phyloP scores from a whole-genome alignment of 2,888 invertebrate genomes.

The Abrostola tripartita region DNA sequence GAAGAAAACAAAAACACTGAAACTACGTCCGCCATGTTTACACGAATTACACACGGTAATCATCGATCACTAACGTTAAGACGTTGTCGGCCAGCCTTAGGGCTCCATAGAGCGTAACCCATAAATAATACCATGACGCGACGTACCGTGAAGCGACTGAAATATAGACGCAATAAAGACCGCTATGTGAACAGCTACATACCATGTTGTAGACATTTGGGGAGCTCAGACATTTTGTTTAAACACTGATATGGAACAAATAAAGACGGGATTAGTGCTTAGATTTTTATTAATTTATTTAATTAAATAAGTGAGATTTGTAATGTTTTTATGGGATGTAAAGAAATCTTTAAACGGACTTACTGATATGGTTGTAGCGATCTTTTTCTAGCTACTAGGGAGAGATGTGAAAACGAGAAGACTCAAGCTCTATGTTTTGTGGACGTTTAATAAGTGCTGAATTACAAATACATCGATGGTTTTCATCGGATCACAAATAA shows the following conservation, averaged over 20 bases:
- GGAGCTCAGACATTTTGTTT: constrained; percentile 10
- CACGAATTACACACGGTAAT: constrained; percentile 54
- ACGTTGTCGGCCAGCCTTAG: constrained; percentile 59
- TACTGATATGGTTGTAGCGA: too few relatives aligned
- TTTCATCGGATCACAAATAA: too few relatives aligned
- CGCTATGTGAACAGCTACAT: constrained; percentile 58
- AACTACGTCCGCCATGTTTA: constrained; percentile 49
- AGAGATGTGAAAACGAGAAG: too few relatives aligned
- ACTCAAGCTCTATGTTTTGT: too few relatives aligned
- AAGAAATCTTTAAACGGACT: too few relatives aligned
- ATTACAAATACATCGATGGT: too few relatives aligned
- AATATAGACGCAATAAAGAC: constrained; percentile 78
- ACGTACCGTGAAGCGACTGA: constrained; percentile 72
- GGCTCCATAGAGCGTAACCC: constrained; percentile 61
- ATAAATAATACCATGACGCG: constrained; percentile 70
- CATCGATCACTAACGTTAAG: constrained; percentile 68
- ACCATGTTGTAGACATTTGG: constrained; percentile 44
- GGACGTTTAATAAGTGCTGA: too few relatives aligned
- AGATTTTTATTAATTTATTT: constrained; percentile 21
- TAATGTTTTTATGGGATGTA: too few relatives aligned
- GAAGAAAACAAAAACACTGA: constrained; percentile 16
- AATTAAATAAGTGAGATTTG: too few relatives aligned
- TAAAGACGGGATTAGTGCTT: not conserved
- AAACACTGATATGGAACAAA: constrained; percentile 6
- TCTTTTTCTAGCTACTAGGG: constrained; percentile 7